Base-by-base conservation (phyloP, 2,888 invertebrate species). In the Antheraea assamensis region DNA sequence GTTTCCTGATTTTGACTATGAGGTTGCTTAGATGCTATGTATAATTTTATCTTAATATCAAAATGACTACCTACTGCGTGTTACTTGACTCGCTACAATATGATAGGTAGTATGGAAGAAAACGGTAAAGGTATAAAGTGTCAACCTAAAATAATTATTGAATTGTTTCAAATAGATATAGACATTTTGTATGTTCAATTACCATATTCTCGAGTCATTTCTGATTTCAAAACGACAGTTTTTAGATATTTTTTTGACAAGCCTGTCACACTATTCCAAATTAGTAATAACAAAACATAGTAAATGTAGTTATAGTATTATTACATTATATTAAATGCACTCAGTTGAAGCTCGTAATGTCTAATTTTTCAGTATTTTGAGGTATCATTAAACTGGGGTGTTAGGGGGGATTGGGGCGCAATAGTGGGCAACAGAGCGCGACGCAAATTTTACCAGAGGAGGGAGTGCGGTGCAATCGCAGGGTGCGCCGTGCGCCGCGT, bases 381-480 rank as follows among this genome's bases (percentile, higher is more conserved):
- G 35, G n/a, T 68, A 35, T 68, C n/a, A 68, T 68, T 68, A 68
- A 68, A 68, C 68, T 64, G 24, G 75, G 78, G 52, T 71, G 75
- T 71, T 75, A 72, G 77, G 78, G 61, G 77, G 76, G 77, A 70
- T 77, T 70, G 68, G 76, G 78, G 80, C 74, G 79, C 77, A 78
- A 79, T 75, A 72, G 68, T 64, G 55, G 78, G 83, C 76, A 80
- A 81, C 80, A 81, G 80, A 78, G 84, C 79, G 82, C 78, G 84
- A 77, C 80, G 83, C 74, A 79, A 74, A 75, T 68, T 74, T 76
- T 76, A 79, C 83, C 80, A 79, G 81, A 82, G 79, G 82, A 81
- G 81, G 85, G 84, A 83, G 80, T 78, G 83, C 83, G 87, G 92
- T 93, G 94, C 95, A 95, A 93, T 92, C 90, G 90, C 90, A 88